These are phyloP conservation scores for Brachionus rubens DNA, from an alignment of 1,140 invertebrate species.

Conservation along the genomic window DNA sequence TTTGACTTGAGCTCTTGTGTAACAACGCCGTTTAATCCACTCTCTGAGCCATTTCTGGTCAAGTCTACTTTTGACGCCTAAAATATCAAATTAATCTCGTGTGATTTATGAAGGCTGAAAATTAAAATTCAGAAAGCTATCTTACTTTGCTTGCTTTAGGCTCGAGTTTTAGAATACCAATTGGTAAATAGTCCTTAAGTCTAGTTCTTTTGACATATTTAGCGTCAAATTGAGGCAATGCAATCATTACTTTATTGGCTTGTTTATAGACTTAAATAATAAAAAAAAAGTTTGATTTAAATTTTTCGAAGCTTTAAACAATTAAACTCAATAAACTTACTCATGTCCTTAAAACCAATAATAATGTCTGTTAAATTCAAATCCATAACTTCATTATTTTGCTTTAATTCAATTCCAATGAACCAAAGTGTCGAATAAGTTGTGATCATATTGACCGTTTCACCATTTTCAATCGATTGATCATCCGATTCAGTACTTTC, in stretches of 20 bases:
- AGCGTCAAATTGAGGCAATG: conserved; percentile 17
- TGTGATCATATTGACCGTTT: background rate
- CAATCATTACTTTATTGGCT: conserved; percentile 31
- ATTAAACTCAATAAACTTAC: background rate
- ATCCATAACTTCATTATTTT: conserved; percentile 35
- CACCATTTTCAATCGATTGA: background rate
- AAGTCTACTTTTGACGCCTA: conserved; percentile 2
- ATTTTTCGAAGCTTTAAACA: background rate
- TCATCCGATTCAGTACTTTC: background rate
- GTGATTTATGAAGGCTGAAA: too few species aligned
- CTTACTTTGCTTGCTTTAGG: conserved; percentile 14
- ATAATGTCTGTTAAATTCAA: conserved; percentile 44
- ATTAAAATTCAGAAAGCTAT: too few species aligned
- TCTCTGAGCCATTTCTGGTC: background rate
- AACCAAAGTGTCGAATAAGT: conserved; percentile 35
- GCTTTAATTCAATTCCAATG: conserved; percentile 39
- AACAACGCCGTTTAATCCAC: background rate
- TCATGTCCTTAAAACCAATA: conserved; percentile 40
- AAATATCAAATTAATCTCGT: too few species aligned
- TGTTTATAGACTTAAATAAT: conserved; percentile 36
- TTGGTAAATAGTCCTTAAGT: conserved; percentile 41
- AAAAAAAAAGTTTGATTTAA: background rate
- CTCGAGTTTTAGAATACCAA: conserved; percentile 22
- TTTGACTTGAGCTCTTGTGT: background rate
- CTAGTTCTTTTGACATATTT: conserved; percentile 39